A percentile compares a stretch with the other conserved stretches of the same genome.
These are phyloP conservation scores for Sturnus vulgaris DNA, from an alignment of 2,113 vertebrate genomes.

Conservation along the genomic window DNA sequence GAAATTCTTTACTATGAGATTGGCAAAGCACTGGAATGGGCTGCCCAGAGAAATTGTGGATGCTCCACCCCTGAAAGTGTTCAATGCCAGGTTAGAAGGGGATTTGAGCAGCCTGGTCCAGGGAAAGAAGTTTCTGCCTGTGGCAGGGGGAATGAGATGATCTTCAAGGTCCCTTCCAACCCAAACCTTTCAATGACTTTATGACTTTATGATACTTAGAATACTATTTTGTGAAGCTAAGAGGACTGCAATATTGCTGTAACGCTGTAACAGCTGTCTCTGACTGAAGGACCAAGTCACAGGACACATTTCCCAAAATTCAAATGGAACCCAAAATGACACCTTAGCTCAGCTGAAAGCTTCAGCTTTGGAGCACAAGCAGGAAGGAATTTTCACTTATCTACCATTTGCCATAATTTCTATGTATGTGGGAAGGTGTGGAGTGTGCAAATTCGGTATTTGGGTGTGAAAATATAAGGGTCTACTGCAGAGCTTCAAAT, in stretches of 20 bases:
- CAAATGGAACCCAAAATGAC: not conserved
- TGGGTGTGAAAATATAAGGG: not conserved
- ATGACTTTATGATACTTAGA: not conserved
- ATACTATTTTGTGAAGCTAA: not conserved
- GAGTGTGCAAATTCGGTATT: not conserved
- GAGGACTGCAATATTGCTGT: not conserved
- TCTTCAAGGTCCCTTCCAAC: not conserved
- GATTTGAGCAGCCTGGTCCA: not conserved
- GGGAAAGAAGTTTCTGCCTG: not conserved
- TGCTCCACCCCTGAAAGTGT: not conserved
- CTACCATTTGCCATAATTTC: not conserved
- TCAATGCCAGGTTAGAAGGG: not conserved
- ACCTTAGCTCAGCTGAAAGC: not conserved
- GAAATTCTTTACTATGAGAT: not conserved
- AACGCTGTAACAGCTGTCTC: not conserved
- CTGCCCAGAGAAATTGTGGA: not conserved
- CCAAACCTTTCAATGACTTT: not conserved
- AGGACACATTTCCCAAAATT: not conserved
- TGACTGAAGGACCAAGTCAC: not conserved
- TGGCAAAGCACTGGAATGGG: not conserved
- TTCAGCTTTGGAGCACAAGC: not conserved
- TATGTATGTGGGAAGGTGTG: not conserved
- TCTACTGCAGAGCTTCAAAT: not conserved
- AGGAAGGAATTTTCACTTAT: not conserved
- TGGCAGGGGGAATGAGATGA: not conserved